phyloP scores from a whole-genome alignment of 2,888 invertebrate species.

The Aphelenchoides bicaudatus region DNA sequence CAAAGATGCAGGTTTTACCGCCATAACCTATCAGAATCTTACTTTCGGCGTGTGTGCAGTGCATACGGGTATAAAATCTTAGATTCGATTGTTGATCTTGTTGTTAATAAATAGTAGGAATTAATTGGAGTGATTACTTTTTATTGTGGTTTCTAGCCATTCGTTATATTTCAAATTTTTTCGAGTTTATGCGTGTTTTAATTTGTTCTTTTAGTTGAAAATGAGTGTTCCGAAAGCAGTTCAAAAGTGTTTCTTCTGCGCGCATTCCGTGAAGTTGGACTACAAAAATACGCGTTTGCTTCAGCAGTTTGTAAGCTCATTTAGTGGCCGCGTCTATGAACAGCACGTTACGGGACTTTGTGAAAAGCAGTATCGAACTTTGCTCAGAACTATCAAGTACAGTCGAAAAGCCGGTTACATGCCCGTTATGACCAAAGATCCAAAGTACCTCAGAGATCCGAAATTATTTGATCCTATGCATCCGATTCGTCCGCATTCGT shows the following conservation, averaged over 20 bases:
- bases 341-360: conserved; percentile 91
- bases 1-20: conserved; percentile 78
- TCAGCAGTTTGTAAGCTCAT: conserved; percentile 79
- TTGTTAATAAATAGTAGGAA: too few relatives aligned
- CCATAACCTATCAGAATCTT: conserved; percentile 83
- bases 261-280: conserved; percentile 52
- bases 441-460: conserved; percentile 79
- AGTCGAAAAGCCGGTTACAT: conserved; percentile 68
- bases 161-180: too few relatives aligned
- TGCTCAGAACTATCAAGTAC: conserved; percentile 39
- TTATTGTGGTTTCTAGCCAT: too few relatives aligned
- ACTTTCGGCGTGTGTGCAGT: conserved; percentile 87
- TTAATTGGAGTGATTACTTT: too few relatives aligned
- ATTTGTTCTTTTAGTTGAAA: too few relatives aligned
- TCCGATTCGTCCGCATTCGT: conserved; percentile 65
- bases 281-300: conserved; percentile 76
- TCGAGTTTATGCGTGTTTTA: background rate
- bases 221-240: too few relatives aligned
- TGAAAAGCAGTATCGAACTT: conserved; percentile 48
- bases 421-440: conserved; percentile 72
- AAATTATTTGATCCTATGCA: conserved; percentile 82
- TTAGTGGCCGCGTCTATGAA: conserved; percentile 82
- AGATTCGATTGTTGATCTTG: conserved; percentile 2
- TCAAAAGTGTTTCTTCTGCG: conserved; percentile 48
- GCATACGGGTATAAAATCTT: conserved; percentile 66